These are phyloP conservation scores for Atractosteus spatula DNA, from an alignment of 2,113 vertebrate species.

Conservation along the genomic window DNA sequence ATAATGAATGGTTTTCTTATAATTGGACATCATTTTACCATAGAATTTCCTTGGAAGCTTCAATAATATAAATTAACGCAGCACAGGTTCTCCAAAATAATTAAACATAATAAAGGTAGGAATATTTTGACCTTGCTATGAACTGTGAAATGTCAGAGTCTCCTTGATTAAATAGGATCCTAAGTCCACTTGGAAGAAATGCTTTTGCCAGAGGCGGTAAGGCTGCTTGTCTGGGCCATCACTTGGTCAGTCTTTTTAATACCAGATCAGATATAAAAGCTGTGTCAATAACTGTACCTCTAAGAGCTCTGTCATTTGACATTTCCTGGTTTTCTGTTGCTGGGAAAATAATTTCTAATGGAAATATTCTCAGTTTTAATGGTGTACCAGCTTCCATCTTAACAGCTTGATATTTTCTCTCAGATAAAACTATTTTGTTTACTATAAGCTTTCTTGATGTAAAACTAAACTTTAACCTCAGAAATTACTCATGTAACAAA, in stretches of 20 bases:
- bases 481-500: too few relatives aligned
- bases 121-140: background rate
- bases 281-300: background rate
- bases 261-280: background rate
- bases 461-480: too few relatives aligned
- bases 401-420: too few relatives aligned
- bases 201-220: background rate
- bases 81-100: too few relatives aligned
- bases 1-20: background rate
- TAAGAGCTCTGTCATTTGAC: background rate
- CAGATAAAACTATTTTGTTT: too few relatives aligned
- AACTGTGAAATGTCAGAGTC: background rate
- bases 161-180: background rate
- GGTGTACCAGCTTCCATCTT: background rate
- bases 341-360: background rate
- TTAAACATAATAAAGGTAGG: background rate
- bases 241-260: background rate
- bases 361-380: background rate
- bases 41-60: background rate
- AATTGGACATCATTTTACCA: background rate
- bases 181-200: too few relatives aligned
- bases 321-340: background rate
- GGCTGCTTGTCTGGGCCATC: background rate
- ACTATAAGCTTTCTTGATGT: too few relatives aligned
- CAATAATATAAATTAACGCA: too few relatives aligned